Conservation (phyloP, 2,797 vertebrate genomes). For the Esox masquinongy region DNA sequence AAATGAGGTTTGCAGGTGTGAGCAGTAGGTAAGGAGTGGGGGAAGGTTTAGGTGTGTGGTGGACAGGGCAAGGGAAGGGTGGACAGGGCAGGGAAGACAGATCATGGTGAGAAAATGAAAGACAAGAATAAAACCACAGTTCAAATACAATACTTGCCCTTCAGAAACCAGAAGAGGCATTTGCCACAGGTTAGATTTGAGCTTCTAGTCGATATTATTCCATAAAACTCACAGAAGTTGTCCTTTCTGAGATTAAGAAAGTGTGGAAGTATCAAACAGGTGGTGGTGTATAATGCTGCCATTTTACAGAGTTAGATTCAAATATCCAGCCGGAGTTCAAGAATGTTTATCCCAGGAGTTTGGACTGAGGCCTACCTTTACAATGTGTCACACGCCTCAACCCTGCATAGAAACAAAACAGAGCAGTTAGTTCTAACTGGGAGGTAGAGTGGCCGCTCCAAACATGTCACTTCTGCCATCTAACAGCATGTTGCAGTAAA, state of each 20-base stretch:
- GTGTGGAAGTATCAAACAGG: not conserved
- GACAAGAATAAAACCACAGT: conserved; percentile 42
- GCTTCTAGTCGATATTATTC: not conserved
- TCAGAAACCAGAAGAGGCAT: not conserved
- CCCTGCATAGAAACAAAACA: conserved; percentile 84
- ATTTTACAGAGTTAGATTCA: not conserved
- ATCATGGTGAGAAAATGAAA: conserved; percentile 56
- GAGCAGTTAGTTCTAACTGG: conserved; percentile 59
- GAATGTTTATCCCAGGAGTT: not conserved
- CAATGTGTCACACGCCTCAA: conserved; percentile 91
- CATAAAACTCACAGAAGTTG: not conserved
- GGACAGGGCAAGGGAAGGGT: not conserved
- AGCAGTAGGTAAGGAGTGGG: conserved; percentile 18
- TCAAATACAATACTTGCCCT: conserved; percentile 27
- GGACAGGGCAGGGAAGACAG: conserved; percentile 22
- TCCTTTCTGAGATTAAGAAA: not conserved
- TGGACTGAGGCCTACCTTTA: conserved; percentile 88
- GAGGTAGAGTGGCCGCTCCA: not conserved
- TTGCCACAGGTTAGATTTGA: not conserved
- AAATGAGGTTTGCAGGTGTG: conserved; percentile 19
- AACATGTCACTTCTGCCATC: not conserved
- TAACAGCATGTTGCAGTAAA: not conserved
- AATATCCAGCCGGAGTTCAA: not conserved
- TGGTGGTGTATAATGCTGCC: not conserved
- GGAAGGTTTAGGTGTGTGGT: conserved; percentile 60